Conservation (phyloP, 2,888 invertebrate species). For the Cynaeus angustus region DNA sequence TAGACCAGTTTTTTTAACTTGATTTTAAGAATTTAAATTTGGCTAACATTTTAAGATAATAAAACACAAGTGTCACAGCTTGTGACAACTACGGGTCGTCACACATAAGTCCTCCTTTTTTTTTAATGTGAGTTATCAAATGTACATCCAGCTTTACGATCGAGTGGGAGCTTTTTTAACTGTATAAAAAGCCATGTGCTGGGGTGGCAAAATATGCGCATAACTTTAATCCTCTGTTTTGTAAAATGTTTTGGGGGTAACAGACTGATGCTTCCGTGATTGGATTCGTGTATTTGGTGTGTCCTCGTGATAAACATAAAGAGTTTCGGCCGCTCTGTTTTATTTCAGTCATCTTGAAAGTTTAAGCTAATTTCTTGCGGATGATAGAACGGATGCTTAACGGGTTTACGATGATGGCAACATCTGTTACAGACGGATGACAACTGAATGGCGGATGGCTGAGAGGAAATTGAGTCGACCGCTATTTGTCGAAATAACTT, state of each 20-base stretch:
- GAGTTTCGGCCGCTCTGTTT: not conserved
- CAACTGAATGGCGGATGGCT: conserved; percentile 26
- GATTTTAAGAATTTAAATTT: too few relatives aligned
- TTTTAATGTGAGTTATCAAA: too few relatives aligned
- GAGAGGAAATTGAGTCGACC: conserved; percentile 28
- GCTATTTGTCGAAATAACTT: conserved; percentile 28
- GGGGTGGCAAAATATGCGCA: conserved; percentile 27
- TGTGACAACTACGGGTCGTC: too few relatives aligned
- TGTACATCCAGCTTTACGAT: too few relatives aligned
- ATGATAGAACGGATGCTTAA: conserved; percentile 21
- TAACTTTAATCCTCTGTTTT: conserved; percentile 8
- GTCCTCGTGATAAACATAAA: not conserved
- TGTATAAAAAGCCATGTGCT: not conserved
- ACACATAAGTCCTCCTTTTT: too few relatives aligned
- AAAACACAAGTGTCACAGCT: too few relatives aligned
- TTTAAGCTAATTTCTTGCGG: conserved; percentile 27
- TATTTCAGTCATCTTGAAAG: conserved; percentile 1
- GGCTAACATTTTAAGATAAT: too few relatives aligned
- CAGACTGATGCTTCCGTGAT: not conserved
- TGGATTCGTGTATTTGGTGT: not conserved
- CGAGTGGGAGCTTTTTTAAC: conserved; percentile 12
- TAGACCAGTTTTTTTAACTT: too few relatives aligned
- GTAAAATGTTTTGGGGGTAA: not conserved
- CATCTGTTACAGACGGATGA: conserved; percentile 34
- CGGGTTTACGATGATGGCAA: conserved; percentile 28